Evolutionary conservation across 2,113 vertebrate genomes (phyloP).

Genomic region (Otocyon megalotis): DNA sequence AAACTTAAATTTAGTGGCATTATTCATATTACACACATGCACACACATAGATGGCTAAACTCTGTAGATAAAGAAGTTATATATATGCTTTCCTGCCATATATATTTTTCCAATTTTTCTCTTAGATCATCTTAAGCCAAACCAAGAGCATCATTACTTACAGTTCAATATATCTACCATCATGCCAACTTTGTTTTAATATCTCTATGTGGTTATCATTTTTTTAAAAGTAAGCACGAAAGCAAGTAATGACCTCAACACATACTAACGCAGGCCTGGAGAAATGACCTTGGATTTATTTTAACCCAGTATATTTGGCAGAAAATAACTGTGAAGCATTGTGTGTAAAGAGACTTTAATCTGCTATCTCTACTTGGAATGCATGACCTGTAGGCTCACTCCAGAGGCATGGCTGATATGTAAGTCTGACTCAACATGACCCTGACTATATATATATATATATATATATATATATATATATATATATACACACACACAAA

Average conservation of each 20-base stretch:
- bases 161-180: background rate
- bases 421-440: background rate
- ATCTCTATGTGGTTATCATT: background rate
- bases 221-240: background rate
- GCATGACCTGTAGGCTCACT: background rate
- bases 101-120: background rate
- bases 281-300: background rate
- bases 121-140: background rate
- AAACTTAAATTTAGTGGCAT: background rate
- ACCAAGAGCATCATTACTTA: background rate
- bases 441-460: too few species aligned
- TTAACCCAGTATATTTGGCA: background rate
- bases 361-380: background rate
- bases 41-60: background rate
- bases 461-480: background rate
- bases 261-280: background rate
- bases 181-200: background rate
- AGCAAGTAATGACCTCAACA: background rate
- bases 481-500: background rate
- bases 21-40: background rate
- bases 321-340: background rate
- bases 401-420: background rate
- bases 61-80: background rate
- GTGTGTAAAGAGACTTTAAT: background rate
- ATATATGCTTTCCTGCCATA: background rate